Base-by-base conservation (phyloP, 2,797 vertebrate genomes). In the Notoglanidium macrostoma region DNA sequence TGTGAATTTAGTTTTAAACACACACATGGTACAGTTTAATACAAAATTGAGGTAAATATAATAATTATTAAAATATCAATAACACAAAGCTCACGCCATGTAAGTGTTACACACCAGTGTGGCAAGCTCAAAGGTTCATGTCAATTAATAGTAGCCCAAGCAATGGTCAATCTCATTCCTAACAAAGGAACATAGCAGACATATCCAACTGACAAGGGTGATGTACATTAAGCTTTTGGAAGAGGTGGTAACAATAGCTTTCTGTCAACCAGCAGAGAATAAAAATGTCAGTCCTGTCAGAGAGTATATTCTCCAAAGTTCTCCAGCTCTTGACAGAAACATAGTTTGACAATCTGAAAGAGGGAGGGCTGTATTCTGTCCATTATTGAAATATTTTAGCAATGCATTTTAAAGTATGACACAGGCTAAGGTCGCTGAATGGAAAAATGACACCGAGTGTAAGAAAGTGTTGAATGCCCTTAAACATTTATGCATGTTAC, bases 261-360 rank as follows among this genome's bases (percentile, higher is more conserved):
- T 94, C 94, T 96, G 95, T 96, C 95, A 96, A 93, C 89, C 90
- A 90, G 94, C 92, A 92, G 92, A 94, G 95, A 95, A 94, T 91
- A 93, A 92, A 96, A 96, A 96, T 96, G 95, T 94, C 95, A 96
- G 83, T 91, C 92, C 94, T 95, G 94, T 94, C 95, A 95, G 91
- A 84, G 89, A 76, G 90, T 90, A 94, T 93, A 91, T 94, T 93
- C 94, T 94, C 94, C 95, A 93, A 94, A 95, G 94, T 94, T 94
- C 91, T 92, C 84, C 57, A 88, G 89, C 87, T 90, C 91, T 92
- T 95, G 94, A 95, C 94, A 95, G 93, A 95, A 95, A 96, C 93
- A 93, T 91, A 91, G 93, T 94, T 93, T 95, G 94, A 95, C 92
- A 90, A 94, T 93, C 93, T 94, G 93, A 95, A 95, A 73, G 44